Evolutionary conservation across 2,797 vertebrate species (phyloP).

Genomic region (Hoplostethus atlanticus): DNA sequence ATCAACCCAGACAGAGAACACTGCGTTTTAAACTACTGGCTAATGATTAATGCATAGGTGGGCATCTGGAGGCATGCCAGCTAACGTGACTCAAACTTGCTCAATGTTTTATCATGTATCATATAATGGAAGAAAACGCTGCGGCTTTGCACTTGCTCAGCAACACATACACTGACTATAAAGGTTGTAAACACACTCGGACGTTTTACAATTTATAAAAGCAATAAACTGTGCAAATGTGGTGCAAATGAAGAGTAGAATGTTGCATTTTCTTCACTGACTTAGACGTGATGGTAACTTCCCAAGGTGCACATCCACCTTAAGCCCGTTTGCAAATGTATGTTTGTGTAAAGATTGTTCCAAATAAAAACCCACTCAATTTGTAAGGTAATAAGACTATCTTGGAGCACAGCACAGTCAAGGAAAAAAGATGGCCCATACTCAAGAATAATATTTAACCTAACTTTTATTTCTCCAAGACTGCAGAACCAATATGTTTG

Average conservation of each 20-base stretch:
- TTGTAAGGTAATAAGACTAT: not conserved
- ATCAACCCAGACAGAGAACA: constrained; percentile 62
- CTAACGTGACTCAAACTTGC: constrained; percentile 40
- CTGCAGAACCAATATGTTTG: too few species aligned
- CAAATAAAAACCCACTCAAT: not conserved
- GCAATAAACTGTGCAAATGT: not conserved
- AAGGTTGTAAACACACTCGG: not conserved
- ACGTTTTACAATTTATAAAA: too few species aligned
- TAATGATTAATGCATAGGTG: constrained; percentile 75
- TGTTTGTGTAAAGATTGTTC: not conserved
- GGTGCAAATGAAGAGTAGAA: not conserved
- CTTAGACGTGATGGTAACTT: not conserved
- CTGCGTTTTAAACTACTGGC: constrained; percentile 62
- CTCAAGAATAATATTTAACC: too few species aligned
- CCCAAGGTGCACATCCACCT: not conserved
- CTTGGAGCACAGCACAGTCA: not conserved
- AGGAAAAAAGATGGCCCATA: not conserved
- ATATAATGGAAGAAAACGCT: not conserved
- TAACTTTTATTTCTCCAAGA: too few species aligned
- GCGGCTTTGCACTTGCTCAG: not conserved
- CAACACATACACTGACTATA: constrained; percentile 6
- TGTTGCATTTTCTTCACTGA: not conserved
- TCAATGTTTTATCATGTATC: not conserved
- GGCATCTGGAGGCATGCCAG: constrained; percentile 39
- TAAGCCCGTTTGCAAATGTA: not conserved